Evolutionary conservation across 2,113 vertebrate genomes (phyloP).

Genomic region (Abramis brama): DNA sequence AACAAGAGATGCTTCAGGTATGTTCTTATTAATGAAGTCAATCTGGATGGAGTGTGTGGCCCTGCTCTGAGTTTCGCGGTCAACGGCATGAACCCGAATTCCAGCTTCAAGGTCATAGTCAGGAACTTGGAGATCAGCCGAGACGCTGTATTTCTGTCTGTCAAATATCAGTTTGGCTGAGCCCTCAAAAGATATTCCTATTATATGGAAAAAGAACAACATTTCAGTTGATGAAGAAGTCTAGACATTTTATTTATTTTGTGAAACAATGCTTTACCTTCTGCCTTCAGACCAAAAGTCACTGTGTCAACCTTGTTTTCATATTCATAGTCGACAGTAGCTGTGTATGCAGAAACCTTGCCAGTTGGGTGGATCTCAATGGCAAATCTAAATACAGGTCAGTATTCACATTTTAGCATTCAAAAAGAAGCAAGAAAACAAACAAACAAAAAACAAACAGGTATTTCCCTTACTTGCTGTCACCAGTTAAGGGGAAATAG

Average conservation of each 20-base stretch:
- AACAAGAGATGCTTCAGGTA: conserved; percentile 80
- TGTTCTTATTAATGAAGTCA: conserved; percentile 84
- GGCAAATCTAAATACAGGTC: conserved; percentile 74
- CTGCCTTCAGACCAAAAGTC: conserved; percentile 78
- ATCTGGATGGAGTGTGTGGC: conserved; percentile 79
- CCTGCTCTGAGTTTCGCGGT: conserved; percentile 72
- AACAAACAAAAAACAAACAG: not conserved
- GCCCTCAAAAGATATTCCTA: conserved; percentile 81
- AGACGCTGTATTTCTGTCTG: conserved; percentile 75
- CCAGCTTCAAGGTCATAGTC: conserved; percentile 81
- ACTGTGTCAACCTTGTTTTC: conserved; percentile 79
- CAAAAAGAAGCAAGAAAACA: not conserved
- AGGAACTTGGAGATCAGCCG: conserved; percentile 83
- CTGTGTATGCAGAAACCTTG: conserved; percentile 83
- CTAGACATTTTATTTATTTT: not conserved
- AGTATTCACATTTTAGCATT: conserved; percentile 2
- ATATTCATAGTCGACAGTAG: conserved; percentile 76
- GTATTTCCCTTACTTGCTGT: conserved; percentile 79
- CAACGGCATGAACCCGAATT: conserved; percentile 78
- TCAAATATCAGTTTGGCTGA: conserved; percentile 81
- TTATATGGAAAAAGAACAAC: not conserved
- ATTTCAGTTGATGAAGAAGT: not conserved
- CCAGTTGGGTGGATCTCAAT: conserved; percentile 85
- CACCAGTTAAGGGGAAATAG: conserved; percentile 84
- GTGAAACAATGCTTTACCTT: conserved; percentile 74